Base-by-base conservation (phyloP, 2,797 vertebrate genomes). In the Lycodopsis pacificus region DNA sequence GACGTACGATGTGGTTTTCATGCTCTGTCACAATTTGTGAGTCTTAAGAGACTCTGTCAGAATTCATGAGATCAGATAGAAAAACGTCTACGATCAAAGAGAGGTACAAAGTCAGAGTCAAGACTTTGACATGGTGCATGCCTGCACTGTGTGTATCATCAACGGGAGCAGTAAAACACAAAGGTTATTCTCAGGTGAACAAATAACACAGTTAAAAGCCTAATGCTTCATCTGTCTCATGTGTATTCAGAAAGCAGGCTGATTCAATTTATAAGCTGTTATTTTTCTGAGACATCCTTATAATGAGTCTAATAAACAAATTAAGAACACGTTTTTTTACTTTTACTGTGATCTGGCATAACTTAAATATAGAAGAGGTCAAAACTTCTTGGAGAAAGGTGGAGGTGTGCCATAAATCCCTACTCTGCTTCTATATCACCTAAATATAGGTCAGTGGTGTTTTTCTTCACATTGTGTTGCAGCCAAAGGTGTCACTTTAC, bases 381-480 rank as follows among this genome's bases (percentile, higher is more conserved):
- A 15, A 56, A 56, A 32, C 14, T 53, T 10, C 22, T 59, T 61
- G 38, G 4, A 51, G 19, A 27, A 25, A 34, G 14, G 4, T 46
- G 20, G 22, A 36, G 6, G 36, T 20, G 10, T 57, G 19, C 19
- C 11, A 57, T 15, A 17, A 36, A 25, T 58, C 3, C 15, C 22
- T n/a, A 3, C 14, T 64, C 30, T 36, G 30, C 17, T 36, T 58
- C 32, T 36, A 13, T 4, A 40, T 27, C 13, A 63, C 10, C 20
- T 19, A 36, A 46, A 77, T 73, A 34, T 73, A 64, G 38, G 53
- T 27, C 58, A 76, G 15, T 9, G 42, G 30, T 71, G 34, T 64
- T 51, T 32, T 61, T 64, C n/a, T 61, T 77, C n/a, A 15, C 17
- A 15, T 63, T 51, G 40, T 65, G 58, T 27, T 42, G 46, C 56